Base-by-base conservation (phyloP, 2,113 vertebrate genomes). In the Tragulus kanchil region DNA sequence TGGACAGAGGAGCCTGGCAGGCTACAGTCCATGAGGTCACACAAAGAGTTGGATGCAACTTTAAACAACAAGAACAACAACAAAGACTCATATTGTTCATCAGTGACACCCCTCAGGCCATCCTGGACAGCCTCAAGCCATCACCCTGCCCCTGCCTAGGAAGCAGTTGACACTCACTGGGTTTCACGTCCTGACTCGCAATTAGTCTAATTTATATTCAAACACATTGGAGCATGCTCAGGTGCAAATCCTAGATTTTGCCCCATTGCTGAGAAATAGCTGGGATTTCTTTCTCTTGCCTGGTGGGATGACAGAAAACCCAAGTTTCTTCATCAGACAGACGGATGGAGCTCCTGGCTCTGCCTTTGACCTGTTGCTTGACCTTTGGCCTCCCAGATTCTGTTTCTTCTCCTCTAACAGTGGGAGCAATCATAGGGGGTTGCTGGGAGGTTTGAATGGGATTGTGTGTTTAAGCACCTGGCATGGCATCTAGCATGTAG, bases 201-300 rank as follows among this genome's bases (percentile, higher is more conserved):
- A 13, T 83, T 90, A 79, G n/a, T 75, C 14, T 73, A 65, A 48
- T 87, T 93, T 87, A 92, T 71, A 61, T 91, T 71, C 31, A 42
- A 3, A 6, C 54, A 61, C 81, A 54, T 45, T 92, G 87, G 65
- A 94, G 1, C 42, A 19, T 52, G 78, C 64, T 73, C 84, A 88
- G 89, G 92, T 67, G 69, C 93, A 77, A 86, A 91, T 79, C 8
- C 5, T 78, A 16, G 14, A 73, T 26, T 97, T 95, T 87, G 65
- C 95, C 91, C 90, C 10, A 56, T 89, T 96, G 88, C 94, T 96
- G 83, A 78, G 16, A 45, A 96, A 71, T 45, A 67, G 89, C 1
- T 6, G 89, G 1, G 88, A 42, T 95, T 98, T 96, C 85, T 61
- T 90, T 25, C 85, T 12, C 0, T 96, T 78, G n/a, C 13, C 1